These are phyloP conservation scores for Argyresthia goedartella DNA, from an alignment of 2,888 invertebrate genomes.

Conservation along the genomic window DNA sequence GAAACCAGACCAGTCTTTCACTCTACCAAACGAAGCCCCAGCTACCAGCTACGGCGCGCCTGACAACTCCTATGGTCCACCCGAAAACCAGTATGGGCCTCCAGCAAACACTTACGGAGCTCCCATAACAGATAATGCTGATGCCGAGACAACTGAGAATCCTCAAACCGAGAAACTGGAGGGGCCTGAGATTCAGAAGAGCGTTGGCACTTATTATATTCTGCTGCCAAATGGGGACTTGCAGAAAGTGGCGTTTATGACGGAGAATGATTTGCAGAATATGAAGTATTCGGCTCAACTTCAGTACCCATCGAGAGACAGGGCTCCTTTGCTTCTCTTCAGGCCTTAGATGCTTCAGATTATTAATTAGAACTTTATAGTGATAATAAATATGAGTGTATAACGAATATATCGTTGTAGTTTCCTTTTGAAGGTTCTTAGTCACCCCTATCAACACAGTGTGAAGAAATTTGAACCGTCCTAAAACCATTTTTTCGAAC, in stretches of 20 bases:
- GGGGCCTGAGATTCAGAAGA: conserved; percentile 53
- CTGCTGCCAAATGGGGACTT: conserved; percentile 74
- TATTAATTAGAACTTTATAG: neutral
- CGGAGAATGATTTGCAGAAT: conserved; percentile 59
- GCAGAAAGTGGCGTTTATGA: conserved; percentile 72
- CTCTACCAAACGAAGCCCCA: conserved; percentile 12
- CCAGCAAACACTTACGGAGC: conserved; percentile 9
- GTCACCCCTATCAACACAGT: too few relatives aligned
- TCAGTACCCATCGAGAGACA: conserved; percentile 54
- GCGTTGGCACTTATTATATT: conserved; percentile 73
- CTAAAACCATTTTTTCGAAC: too few relatives aligned
- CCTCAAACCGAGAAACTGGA: conserved; percentile 38
- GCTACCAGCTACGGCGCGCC: conserved; percentile 12
- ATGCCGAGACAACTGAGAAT: conserved; percentile 29
- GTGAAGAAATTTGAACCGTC: too few relatives aligned
- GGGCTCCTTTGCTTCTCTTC: conserved; percentile 41
- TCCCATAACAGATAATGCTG: conserved; percentile 18
- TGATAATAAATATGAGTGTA: neutral
- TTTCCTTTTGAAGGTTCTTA: too few relatives aligned
- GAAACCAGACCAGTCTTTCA: conserved; percentile 13
- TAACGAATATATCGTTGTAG: neutral
- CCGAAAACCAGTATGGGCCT: conserved; percentile 9
- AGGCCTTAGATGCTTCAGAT: conserved; percentile 22
- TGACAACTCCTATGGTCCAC: conserved; percentile 4
- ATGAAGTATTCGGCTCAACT: conserved; percentile 74